A percentile compares a stretch with the other conserved stretches of the same genome.
Conservation (phyloP, 1,140 invertebrate species). For the Cheumatopsyche charites region DNA sequence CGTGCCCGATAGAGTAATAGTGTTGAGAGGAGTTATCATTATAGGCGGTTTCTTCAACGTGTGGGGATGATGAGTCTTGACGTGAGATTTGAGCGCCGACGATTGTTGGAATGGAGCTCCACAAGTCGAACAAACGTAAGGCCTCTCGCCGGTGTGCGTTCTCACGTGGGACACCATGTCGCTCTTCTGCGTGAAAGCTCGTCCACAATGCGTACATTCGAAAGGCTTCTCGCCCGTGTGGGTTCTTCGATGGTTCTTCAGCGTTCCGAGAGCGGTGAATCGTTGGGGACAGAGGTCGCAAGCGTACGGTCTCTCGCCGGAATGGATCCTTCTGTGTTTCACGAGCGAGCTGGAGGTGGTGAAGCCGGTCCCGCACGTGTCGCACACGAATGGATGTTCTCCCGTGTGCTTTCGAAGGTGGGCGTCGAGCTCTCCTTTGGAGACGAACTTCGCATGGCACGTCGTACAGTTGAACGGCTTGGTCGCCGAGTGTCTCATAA, state of each 20-base stretch:
- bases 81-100: slow-evolving; percentile 45
- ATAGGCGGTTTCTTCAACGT: slow-evolving; percentile 24
- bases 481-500: slow-evolving; percentile 54
- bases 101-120: slow-evolving; percentile 44
- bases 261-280: slow-evolving; percentile 65
- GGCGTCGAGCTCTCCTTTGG: slow-evolving; percentile 57
- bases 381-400: slow-evolving; percentile 68
- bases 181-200: slow-evolving; percentile 45
- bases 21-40: background rate
- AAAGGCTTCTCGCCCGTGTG: slow-evolving; percentile 73
- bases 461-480: slow-evolving; percentile 54
- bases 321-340: slow-evolving; percentile 65
- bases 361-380: slow-evolving; percentile 70
- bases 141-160: slow-evolving; percentile 46
- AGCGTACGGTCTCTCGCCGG: slow-evolving; percentile 79
- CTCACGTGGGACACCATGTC: slow-evolving; percentile 47
- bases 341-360: slow-evolving; percentile 70
- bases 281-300: slow-evolving; percentile 82
- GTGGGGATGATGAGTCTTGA: slow-evolving; percentile 41
- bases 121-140: slow-evolving; percentile 42
- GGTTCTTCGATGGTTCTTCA: slow-evolving; percentile 65
- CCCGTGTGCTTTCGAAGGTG: slow-evolving; percentile 63
- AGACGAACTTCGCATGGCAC: slow-evolving; percentile 52
- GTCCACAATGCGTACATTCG: slow-evolving; percentile 41
- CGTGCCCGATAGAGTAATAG: background rate